Conservation (phyloP, 2,888 invertebrate species). For the Lysandra bellargus region DNA sequence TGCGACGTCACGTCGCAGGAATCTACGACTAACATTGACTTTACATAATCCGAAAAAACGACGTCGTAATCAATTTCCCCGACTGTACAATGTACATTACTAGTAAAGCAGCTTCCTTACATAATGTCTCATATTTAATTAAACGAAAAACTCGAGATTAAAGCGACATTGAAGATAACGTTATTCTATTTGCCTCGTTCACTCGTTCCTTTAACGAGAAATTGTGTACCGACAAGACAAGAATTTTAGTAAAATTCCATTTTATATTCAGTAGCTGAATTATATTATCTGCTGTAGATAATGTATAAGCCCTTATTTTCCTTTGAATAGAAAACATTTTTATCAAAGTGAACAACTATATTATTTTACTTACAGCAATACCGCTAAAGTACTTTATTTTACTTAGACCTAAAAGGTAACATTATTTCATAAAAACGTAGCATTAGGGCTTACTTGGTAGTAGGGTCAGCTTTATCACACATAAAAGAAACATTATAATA, state of each 20-base stretch:
- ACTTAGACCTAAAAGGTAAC: neutral
- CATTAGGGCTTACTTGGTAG: neutral
- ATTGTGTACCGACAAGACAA: conserved; percentile 5
- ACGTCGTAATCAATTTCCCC: neutral
- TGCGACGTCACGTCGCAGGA: no score
- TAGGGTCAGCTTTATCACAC: neutral
- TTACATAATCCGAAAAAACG: no score
- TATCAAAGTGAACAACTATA: neutral
- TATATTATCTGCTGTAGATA: conserved; percentile 8
- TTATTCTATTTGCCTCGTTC: conserved; percentile 25
- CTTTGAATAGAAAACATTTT: neutral
- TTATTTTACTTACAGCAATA: neutral
- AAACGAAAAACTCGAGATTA: conserved; percentile 12
- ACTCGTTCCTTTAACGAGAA: conserved; percentile 14
- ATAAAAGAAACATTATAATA: neutral
- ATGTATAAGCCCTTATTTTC: conserved; percentile 4
- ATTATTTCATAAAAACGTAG: neutral
- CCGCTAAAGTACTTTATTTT: neutral
- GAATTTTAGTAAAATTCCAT: conserved; percentile 14
- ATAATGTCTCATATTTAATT: conserved; percentile 33
- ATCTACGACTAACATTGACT: no score
- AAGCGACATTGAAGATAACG: conserved; percentile 20
- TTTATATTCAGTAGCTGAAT: conserved; percentile 20
- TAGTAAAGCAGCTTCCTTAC: neutral
- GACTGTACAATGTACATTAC: neutral